These are phyloP conservation scores for Drosophila koepferae DNA, from an alignment of 2,888 invertebrate genomes.

Conservation along the genomic window DNA sequence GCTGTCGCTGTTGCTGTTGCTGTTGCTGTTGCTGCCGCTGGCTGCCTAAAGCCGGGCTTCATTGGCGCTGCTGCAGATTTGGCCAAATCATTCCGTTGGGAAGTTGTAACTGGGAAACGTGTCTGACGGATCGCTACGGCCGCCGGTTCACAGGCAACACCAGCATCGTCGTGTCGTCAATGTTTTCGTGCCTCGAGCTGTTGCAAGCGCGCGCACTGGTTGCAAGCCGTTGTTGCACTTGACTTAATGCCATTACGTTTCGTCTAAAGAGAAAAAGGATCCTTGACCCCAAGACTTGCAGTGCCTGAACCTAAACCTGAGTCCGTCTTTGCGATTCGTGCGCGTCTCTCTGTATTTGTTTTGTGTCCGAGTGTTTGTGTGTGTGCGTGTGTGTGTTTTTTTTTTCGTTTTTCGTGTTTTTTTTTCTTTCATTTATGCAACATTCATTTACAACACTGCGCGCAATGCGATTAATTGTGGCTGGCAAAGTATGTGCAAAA, in stretches of 20 bases:
- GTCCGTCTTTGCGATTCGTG: conserved; percentile 13
- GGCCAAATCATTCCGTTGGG: conserved; percentile 75
- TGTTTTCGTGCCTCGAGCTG: conserved; percentile 13
- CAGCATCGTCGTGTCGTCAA: conserved; percentile 12
- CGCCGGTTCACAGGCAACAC: conserved; percentile 9
- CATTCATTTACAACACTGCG: conserved; percentile 30
- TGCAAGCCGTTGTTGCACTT: conserved; percentile 12
- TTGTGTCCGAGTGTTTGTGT: not conserved
- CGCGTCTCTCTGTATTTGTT: conserved; percentile 28
- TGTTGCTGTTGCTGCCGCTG: conserved; percentile 9
- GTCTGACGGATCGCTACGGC: conserved; percentile 52
- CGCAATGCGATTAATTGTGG: conserved; percentile 15
- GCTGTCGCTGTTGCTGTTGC: conserved; percentile 6
- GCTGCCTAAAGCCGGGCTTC: conserved; percentile 48
- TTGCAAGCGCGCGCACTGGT: conserved; percentile 44
- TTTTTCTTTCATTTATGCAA: conserved; percentile 30
- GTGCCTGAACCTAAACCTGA: not conserved
- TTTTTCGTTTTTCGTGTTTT: conserved; percentile 9
- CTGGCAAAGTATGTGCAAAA: conserved; percentile 28
- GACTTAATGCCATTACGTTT: conserved; percentile 19
- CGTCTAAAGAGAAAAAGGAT: conserved; percentile 8
- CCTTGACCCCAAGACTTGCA: conserved; percentile 36
- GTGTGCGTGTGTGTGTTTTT: not conserved
- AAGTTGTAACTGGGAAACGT: conserved; percentile 73
- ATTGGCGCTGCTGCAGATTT: conserved; percentile 58